Conservation (phyloP, 2,113 vertebrate species). For the Gavialis gangeticus region DNA sequence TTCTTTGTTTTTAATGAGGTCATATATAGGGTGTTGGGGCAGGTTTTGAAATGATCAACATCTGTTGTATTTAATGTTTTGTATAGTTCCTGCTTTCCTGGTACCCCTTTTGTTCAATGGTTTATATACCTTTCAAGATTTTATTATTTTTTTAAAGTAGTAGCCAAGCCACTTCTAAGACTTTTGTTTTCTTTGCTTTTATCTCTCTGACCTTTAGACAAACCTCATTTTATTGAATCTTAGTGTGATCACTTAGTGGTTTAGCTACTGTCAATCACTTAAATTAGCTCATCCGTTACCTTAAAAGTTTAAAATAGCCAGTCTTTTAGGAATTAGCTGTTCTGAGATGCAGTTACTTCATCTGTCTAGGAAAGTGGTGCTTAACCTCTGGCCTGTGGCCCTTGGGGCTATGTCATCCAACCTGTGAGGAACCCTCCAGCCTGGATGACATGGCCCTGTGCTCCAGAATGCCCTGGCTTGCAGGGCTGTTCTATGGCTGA, state of each 20-base stretch:
- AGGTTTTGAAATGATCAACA: neutral
- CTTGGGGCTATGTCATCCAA: no score
- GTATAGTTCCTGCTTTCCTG: neutral
- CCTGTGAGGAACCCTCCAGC: no score
- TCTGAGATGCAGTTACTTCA: neutral
- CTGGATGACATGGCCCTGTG: no score
- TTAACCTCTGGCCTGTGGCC: no score
- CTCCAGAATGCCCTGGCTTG: no score
- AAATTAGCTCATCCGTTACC: no score
- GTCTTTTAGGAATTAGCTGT: neutral
- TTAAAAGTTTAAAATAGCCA: neutral
- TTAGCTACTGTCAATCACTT: no score
- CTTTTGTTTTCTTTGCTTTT: neutral
- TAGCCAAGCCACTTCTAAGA: neutral
- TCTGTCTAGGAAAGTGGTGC: neutral
- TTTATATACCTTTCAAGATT: neutral
- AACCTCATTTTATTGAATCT: no score
- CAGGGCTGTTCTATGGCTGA: no score
- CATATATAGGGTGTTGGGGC: constrained; percentile 23
- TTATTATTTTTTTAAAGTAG: neutral
- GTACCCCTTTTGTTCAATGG: neutral
- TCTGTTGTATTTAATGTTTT: neutral
- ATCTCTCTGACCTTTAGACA: no score
- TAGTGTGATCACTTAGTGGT: no score
- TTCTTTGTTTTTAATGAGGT: constrained; percentile 24